Evolutionary conservation across 35 echinoderm and acorn worm genomes (phyloP).

Genomic region (Ptychodera flava): DNA sequence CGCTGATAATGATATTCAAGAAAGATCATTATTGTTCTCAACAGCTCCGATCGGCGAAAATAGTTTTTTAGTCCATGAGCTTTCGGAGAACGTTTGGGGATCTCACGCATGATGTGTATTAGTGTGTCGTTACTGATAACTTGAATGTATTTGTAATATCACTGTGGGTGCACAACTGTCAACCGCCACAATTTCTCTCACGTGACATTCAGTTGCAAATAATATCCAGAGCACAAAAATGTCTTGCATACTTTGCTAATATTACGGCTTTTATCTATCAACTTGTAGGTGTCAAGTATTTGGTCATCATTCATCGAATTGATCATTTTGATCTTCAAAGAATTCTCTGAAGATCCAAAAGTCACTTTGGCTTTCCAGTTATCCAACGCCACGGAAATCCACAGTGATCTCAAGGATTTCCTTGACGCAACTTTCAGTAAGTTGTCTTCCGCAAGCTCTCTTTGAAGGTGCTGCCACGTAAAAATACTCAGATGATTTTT

Average conservation of each 20-base stretch:
- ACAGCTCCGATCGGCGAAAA: no score
- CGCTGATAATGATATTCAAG: no score
- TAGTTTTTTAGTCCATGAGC: no score
- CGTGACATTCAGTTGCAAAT: no score
- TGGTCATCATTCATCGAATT: neutral
- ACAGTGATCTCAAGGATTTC: neutral
- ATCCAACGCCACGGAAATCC: neutral
- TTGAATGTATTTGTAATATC: neutral
- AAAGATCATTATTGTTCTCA: no score
- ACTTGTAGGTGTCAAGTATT: neutral
- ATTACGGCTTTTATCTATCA: neutral
- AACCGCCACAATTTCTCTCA: no score
- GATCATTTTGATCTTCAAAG: neutral
- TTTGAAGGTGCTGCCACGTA: neutral
- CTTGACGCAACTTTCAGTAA: neutral
- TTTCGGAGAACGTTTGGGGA: no score
- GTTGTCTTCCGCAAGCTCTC: neutral
- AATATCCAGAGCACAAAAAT: neutral
- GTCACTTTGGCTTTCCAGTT: neutral
- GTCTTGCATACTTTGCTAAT: neutral
- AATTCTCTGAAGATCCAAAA: neutral
- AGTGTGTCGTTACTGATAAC: no score
- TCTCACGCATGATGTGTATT: no score
- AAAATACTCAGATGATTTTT: neutral
- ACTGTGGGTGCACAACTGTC: neutral